Evolutionary conservation across 2,888 invertebrate genomes (phyloP).

Genomic region (Aporophyla lueneburgensis): DNA sequence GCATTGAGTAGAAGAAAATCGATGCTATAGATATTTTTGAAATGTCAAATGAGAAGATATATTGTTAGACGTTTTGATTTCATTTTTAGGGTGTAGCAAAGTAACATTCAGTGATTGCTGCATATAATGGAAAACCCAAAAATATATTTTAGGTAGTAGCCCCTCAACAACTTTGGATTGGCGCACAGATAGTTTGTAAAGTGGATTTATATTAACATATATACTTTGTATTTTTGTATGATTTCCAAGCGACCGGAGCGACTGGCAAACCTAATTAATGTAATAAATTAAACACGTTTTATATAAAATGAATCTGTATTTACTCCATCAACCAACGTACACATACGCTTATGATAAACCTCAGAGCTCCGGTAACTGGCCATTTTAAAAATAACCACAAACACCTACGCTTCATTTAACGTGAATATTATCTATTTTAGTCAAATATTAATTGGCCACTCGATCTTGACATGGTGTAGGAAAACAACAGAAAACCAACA

Average conservation of each 20-base stretch:
- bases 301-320: neutral
- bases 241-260: too few relatives aligned
- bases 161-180: too few relatives aligned
- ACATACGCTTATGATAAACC: too few relatives aligned
- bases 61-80: neutral
- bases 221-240: too few relatives aligned
- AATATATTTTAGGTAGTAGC: too few relatives aligned
- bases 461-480: neutral
- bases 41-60: neutral
- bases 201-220: too few relatives aligned
- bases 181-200: too few relatives aligned
- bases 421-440: slow-evolving; percentile 34
- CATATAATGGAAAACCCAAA: too few relatives aligned
- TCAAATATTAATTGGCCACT: slow-evolving; percentile 27
- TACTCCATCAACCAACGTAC: neutral
- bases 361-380: neutral
- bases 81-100: too few relatives aligned
- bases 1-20: neutral
- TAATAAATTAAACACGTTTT: neutral
- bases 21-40: neutral
- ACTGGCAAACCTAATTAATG: too few relatives aligned
- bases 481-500: neutral
- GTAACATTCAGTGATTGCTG: too few relatives aligned
- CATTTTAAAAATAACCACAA: slow-evolving; percentile 1
- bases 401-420: neutral